Evolutionary conservation across 2,113 vertebrate genomes (phyloP).

Genomic region (Cacatua alba): DNA sequence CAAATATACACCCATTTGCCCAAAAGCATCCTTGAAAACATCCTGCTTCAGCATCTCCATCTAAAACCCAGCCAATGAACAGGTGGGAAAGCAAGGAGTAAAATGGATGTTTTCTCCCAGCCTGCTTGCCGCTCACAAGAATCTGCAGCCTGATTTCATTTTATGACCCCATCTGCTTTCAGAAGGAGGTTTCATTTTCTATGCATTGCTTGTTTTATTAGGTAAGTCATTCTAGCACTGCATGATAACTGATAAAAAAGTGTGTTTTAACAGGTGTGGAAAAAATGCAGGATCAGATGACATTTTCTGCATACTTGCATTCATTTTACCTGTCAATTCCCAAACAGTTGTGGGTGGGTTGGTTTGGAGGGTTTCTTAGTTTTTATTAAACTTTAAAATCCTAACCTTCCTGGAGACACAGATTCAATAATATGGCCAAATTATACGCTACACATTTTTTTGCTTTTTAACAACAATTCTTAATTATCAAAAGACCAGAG

Average conservation of each 20-base stretch:
- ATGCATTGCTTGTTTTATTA: not conserved
- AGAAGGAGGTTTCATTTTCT: not conserved
- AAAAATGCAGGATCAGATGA: not conserved
- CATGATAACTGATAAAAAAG: not conserved
- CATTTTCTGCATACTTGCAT: not conserved
- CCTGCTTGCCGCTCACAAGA: not conserved
- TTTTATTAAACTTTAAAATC: not conserved
- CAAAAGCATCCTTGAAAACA: not conserved
- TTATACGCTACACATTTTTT: not conserved
- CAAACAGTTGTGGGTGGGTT: not conserved
- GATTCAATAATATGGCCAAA: not conserved
- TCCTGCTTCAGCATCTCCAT: not conserved
- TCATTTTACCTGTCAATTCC: not conserved
- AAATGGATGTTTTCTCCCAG: not conserved
- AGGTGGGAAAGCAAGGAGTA: not conserved
- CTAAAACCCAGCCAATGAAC: rapidly evolving
- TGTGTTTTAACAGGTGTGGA: not conserved
- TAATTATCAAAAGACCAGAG: not conserved
- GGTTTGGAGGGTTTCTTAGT: not conserved
- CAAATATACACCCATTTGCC: not conserved
- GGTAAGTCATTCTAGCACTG: not conserved
- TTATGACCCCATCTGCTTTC: not conserved
- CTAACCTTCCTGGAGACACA: not conserved
- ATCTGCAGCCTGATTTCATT: not conserved
- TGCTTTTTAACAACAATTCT: not conserved